These are phyloP conservation scores for Pocillopora damicornis DNA, from an alignment of 64 coral and sea anemone genomes.

Conservation along the genomic window DNA sequence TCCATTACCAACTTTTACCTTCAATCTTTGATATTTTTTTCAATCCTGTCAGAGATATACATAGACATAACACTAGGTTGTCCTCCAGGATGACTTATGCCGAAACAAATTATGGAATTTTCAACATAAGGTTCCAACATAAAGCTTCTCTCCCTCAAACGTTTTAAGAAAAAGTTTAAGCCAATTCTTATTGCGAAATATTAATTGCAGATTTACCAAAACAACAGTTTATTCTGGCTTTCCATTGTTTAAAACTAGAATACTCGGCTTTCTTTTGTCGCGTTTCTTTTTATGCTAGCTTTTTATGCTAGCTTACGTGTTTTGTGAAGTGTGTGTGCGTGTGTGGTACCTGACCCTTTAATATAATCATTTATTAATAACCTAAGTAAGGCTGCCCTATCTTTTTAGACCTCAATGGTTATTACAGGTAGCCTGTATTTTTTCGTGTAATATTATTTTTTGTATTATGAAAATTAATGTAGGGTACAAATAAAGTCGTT, in stretches of 20 bases:
- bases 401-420: too few relatives aligned
- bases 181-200: not conserved
- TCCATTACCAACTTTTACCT: not conserved
- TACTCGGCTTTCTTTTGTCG: not conserved
- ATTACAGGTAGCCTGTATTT: too few relatives aligned
- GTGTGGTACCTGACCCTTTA: too few relatives aligned
- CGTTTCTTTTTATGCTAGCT: too few relatives aligned
- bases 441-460: too few relatives aligned
- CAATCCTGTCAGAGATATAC: constrained; percentile 7
- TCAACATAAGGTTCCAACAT: constrained; percentile 40
- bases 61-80: constrained; percentile 41
- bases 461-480: too few relatives aligned
- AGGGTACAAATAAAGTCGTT: too few relatives aligned
- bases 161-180: not conserved
- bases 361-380: too few relatives aligned
- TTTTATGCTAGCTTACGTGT: too few relatives aligned
- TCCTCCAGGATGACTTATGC: constrained; percentile 24
- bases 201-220: not conserved
- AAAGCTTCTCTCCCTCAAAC: not conserved
- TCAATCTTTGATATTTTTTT: constrained; percentile 1
- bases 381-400: too few relatives aligned
- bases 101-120: constrained; percentile 42
- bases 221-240: not conserved
- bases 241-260: not conserved
- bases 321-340: too few relatives aligned